Evolutionary conservation across 2,797 vertebrate genomes (phyloP), one percentile per base, ranked within the genome.

Genomic region (Dipus sagitta): DNA sequence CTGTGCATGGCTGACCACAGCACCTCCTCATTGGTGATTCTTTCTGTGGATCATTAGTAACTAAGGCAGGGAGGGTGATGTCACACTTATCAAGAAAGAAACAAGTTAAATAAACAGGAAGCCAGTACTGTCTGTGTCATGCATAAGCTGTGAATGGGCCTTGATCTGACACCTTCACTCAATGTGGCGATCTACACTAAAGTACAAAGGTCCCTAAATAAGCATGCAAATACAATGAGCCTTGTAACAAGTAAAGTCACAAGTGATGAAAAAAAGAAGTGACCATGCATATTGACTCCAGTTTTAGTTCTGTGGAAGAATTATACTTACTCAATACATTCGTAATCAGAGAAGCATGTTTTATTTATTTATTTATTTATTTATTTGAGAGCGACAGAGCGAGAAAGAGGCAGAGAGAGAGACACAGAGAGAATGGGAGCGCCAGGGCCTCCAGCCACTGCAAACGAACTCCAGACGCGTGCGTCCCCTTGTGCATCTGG

Each of bases 1-100:
- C 24, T 32, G 4, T 0, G 2, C 6, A 4, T 6, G 0, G 6
- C 20, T 64, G 23, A 10, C 26, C 15, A 1, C 23, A 20, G 6
- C 11, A 72, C 23, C 1, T 20, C 9, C 1, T 26, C 6, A 6
- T 38, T 32, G 0, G 1, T 28, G 12, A 10, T 28, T 62, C 47
- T 65, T 8, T 17, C 1, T 52, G 18, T 13, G 17, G 24, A 8
- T 3, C 15, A 20, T 26, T 30, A 38, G 21, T 32, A 42, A 24
- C 13, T 15, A 32, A 79, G 28, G 13, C n/a, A 62, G 8, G 3
- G 18, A 52, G n/a, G 10, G 18, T n/a, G 9, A 3, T n/a, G 28
- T 76, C 30, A 62, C 32, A 24, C 3, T 14, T n/a, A 1, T 0
- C 20, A 81, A 60, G 52, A 42, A 42, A 14, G 64, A n/a, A 75